phyloP scores from a whole-genome alignment of 2,888 invertebrate genomes.

The Azorinus chamasolen region DNA sequence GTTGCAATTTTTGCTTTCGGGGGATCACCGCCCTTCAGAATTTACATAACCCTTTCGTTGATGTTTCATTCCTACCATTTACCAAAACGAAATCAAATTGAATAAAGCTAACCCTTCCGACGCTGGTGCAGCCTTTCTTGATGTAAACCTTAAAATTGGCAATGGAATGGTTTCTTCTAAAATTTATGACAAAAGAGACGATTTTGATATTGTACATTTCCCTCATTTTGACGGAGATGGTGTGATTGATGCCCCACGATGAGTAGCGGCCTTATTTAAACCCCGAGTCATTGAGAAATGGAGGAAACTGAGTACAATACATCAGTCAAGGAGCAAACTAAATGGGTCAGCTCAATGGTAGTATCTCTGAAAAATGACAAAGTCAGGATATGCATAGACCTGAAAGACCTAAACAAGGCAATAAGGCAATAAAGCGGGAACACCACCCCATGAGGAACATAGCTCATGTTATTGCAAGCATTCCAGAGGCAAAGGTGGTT shows the following conservation, averaged over 20 bases:
- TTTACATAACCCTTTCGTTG: no score
- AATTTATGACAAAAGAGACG: no score
- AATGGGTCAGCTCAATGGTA: slow-evolving; percentile 69
- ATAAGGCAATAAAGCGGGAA: slow-evolving; percentile 54
- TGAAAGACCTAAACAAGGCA: slow-evolving; percentile 65
- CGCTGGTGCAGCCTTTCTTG: no score
- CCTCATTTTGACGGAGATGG: no score
- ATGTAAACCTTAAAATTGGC: no score
- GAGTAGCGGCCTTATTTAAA: slow-evolving; percentile 23
- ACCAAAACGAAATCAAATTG: no score
- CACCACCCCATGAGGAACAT: slow-evolving; percentile 69
- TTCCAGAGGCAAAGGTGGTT: slow-evolving; percentile 63
- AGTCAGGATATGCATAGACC: slow-evolving; percentile 64
- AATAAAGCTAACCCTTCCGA: no score
- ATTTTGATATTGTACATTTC: no score
- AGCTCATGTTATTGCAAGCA: slow-evolving; percentile 61
- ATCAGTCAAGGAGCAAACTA: slow-evolving; percentile 58
- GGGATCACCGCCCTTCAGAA: no score
- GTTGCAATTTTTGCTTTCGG: no score
- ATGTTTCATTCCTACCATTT: no score
- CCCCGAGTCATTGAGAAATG: slow-evolving; percentile 44
- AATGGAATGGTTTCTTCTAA: no score
- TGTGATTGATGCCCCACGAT: slow-evolving; percentile 29
- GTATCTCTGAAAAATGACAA: slow-evolving; percentile 55
- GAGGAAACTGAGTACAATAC: slow-evolving; percentile 32